These are phyloP conservation scores for Eupsittula cactorum DNA, from an alignment of 2,113 vertebrate genomes.

Conservation along the genomic window DNA sequence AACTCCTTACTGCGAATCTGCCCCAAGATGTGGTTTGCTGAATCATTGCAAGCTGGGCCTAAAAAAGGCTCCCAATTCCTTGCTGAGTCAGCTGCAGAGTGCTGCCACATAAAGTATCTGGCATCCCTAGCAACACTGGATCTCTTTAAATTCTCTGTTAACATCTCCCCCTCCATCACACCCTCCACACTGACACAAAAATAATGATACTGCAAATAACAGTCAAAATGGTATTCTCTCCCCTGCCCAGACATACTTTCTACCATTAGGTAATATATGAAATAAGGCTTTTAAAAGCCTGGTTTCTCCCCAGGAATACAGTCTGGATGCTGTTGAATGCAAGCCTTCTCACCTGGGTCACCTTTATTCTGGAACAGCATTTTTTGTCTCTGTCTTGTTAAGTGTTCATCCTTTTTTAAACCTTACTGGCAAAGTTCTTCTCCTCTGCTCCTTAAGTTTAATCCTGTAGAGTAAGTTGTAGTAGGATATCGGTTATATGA, in stretches of 20 bases:
- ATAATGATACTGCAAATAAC: not conserved
- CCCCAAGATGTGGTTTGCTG: not conserved
- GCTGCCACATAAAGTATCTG: not conserved
- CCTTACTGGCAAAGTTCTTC: not conserved
- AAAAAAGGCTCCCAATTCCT: not conserved
- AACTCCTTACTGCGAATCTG: not conserved
- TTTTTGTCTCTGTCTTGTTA: not conserved
- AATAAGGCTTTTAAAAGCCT: not conserved
- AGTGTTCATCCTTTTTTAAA: not conserved
- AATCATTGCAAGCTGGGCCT: not conserved
- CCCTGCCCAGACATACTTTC: not conserved
- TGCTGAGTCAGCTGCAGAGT: not conserved
- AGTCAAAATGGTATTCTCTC: not conserved
- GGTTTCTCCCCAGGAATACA: not conserved
- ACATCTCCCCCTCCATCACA: not conserved
- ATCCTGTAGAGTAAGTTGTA: not conserved
- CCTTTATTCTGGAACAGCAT: not conserved
- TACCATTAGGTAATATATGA: not conserved
- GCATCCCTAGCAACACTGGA: not conserved
- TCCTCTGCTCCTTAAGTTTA: not conserved
- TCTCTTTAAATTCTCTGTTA: not conserved
- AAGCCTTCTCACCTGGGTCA: not conserved
- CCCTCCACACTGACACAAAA: not conserved
- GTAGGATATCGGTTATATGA: not conserved
- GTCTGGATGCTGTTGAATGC: not conserved